phyloP scores from a whole-genome alignment of 2,797 vertebrate genomes.

The Enoplosus armatus region DNA sequence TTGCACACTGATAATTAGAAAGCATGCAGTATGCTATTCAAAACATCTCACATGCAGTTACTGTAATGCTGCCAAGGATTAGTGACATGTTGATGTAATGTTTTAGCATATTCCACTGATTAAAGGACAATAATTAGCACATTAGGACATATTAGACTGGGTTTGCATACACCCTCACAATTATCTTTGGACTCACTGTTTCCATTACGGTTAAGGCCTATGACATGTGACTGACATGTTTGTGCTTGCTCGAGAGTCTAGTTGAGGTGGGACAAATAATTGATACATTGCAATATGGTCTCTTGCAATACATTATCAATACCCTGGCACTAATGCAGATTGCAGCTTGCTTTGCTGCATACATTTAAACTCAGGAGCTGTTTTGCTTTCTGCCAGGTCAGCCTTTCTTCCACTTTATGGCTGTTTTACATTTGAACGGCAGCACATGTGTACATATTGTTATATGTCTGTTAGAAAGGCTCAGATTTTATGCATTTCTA shows the following conservation, averaged over 20 bases:
- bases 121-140: neutral
- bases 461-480: neutral
- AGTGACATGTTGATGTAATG: neutral
- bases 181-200: constrained; percentile 10
- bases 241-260: neutral
- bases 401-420: constrained; percentile 20
- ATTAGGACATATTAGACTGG: neutral
- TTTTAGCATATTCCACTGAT: neutral
- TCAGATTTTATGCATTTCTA: neutral
- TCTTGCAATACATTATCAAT: constrained; percentile 6
- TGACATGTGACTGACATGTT: neutral
- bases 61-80: constrained; percentile 3
- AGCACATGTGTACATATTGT: neutral
- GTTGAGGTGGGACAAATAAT: constrained; percentile 3
- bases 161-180: neutral
- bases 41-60: neutral
- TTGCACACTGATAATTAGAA: constrained; percentile 9
- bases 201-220: no score
- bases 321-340: constrained; percentile 19
- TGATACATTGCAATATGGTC: neutral
- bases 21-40: constrained; percentile 13
- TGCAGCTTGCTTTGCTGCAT: constrained; percentile 16
- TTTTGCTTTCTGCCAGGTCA: constrained; percentile 31
- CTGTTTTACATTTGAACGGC: constrained; percentile 18
- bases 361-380: constrained; percentile 17